Base-by-base conservation (phyloP, 2,113 vertebrate genomes). In the Barnardius zonarius region DNA sequence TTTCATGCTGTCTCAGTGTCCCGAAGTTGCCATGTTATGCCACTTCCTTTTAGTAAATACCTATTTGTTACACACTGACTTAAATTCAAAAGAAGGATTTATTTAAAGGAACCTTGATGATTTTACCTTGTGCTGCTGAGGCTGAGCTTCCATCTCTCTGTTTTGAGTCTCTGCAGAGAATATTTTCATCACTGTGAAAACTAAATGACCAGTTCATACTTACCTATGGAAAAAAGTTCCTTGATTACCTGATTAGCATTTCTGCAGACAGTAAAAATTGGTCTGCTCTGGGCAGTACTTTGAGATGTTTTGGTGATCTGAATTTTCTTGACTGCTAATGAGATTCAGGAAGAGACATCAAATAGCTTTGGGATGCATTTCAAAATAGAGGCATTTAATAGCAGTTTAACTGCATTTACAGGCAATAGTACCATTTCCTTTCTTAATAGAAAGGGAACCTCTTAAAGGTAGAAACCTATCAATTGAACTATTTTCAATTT, bases 401-500 rank as follows among this genome's bases (percentile, higher is more conserved):
- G 49, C 17, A 9, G 61, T 89, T 92, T 92, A 94, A 95, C 78
- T 90, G 79, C 41, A 55, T 92, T 93, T 94, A 41, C 41, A 86
- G 66, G 77, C 80, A 93, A 92, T 90, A 87, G 43, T 19, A 80
- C 33, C 30, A 76, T 90, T 95, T 91, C 35, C 30, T 72, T 82
- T 80, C 86, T 93, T 83, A 95, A 93, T 94, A 79, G 54, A 59
- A 66, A 85, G 74, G 16, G 67, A 95, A 75, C 12, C 30, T 54
- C 27, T 93, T 93, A 92, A 92, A 93, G 67, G n/a, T 87, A 92
- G 39, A 61, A 86, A 76, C 25, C 74, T 93, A 84, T 86, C 30
- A 92, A n/a, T 66, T 81, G 84, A 59, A 37, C 63, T 88, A 19
- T 94, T 95, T 94, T 97, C 78, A 96, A 37, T 91, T 95, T 94